Conservation (phyloP, 2,797 vertebrate genomes). For the Botia kubotai region DNA sequence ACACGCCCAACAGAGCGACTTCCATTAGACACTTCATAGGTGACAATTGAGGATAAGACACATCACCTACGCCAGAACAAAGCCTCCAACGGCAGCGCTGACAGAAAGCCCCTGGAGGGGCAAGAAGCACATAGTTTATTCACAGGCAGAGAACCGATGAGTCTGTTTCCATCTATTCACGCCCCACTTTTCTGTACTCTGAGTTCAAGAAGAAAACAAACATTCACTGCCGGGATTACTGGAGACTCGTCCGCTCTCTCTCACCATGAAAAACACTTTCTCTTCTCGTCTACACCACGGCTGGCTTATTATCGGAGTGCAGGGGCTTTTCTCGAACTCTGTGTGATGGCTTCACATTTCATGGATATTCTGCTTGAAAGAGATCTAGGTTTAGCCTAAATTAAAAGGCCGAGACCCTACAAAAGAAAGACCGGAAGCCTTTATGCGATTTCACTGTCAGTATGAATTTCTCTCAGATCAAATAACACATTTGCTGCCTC, state of each 20-base stretch:
- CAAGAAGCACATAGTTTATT: constrained; percentile 47
- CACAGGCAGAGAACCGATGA: constrained; percentile 23
- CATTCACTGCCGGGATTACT: constrained; percentile 33
- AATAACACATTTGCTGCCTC: constrained; percentile 20
- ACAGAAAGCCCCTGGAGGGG: constrained; percentile 39
- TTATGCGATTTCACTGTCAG: constrained; percentile 5
- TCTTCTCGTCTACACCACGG: neutral
- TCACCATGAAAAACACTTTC: neutral
- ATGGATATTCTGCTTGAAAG: constrained; percentile 12
- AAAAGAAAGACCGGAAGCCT: constrained; percentile 16
- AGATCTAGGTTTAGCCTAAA: constrained; percentile 32
- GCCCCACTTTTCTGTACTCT: constrained; percentile 10
- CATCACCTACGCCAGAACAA: constrained; percentile 52
- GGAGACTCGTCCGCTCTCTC: neutral
- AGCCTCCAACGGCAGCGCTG: constrained; percentile 27
- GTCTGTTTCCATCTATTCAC: constrained; percentile 24
- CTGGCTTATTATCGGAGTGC: neutral
- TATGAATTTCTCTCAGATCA: constrained; percentile 11
- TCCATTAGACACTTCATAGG: constrained; percentile 60
- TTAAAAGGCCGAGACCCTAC: neutral
- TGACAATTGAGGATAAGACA: constrained; percentile 59
- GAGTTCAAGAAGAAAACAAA: constrained; percentile 46
- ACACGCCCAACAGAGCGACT: constrained; percentile 48
- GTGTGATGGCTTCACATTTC: constrained; percentile 16
- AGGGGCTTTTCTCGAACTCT: neutral